Evolutionary conservation across 2,113 vertebrate genomes (phyloP).

Genomic region (Amphiprion percula): DNA sequence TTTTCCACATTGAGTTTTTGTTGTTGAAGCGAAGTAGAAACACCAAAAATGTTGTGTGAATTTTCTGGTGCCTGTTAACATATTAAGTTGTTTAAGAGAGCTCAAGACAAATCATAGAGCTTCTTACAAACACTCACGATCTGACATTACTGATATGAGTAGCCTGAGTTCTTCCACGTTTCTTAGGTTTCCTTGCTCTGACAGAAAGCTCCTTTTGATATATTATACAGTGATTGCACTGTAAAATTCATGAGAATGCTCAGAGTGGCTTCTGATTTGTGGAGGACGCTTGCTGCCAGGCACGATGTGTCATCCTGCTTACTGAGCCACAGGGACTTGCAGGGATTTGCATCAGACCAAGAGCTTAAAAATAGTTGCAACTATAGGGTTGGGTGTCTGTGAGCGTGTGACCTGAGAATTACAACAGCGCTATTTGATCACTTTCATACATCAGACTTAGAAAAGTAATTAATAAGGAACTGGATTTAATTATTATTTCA

Average conservation of each 20-base stretch:
- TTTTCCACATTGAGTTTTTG: neutral
- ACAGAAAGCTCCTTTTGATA: constrained; percentile 11
- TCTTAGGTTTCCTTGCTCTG: neutral
- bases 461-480: neutral
- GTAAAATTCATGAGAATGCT: constrained; percentile 59
- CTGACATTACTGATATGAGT: neutral
- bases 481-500: constrained; percentile 7
- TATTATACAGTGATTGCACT: constrained; percentile 45
- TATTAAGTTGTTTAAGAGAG: neutral
- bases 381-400: constrained; percentile 32
- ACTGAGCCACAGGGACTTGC: constrained; percentile 59
- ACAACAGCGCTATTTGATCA: neutral
- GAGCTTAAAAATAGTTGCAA: constrained; percentile 57
- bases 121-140: neutral
- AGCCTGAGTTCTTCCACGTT: neutral
- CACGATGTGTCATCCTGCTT: constrained; percentile 55
- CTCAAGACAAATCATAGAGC: neutral
- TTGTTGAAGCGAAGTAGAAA: neutral
- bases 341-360: constrained; percentile 60
- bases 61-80: neutral
- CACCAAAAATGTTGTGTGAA: neutral
- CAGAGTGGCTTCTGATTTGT: constrained; percentile 43
- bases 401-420: constrained; percentile 6
- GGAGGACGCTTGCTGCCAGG: constrained; percentile 53
- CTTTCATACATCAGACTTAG: neutral